A percentile compares a stretch with the other conserved stretches of the same genome.
Conservation (phyloP, 1,140 invertebrate genomes). For the Drosophila dunni region DNA sequence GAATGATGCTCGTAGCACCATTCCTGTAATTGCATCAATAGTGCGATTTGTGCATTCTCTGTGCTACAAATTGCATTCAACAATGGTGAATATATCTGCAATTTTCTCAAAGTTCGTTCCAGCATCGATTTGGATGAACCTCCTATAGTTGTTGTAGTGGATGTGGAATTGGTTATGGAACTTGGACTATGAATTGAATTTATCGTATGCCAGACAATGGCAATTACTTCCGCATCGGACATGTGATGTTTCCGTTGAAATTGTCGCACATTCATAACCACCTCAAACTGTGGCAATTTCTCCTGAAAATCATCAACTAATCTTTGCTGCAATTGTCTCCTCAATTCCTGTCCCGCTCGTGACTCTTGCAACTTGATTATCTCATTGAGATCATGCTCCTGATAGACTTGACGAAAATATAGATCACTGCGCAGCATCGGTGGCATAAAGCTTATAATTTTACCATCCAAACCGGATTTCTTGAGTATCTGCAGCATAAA, state of each 20-base stretch:
- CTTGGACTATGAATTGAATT: not conserved
- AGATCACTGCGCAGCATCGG: constrained; percentile 34
- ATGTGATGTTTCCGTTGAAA: constrained; percentile 34
- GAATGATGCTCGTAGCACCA: constrained; percentile 36
- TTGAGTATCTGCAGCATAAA: constrained; percentile 25
- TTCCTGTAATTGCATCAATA: constrained; percentile 26
- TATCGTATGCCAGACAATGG: constrained; percentile 37
- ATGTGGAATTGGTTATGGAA: not conserved
- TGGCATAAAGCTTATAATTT: constrained; percentile 39
- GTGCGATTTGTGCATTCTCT: constrained; percentile 25
- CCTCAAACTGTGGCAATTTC: constrained; percentile 13
- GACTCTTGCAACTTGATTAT: constrained; percentile 21
- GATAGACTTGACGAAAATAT: constrained; percentile 28
- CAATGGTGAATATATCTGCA: constrained; percentile 28
- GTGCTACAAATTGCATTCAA: constrained; percentile 34
- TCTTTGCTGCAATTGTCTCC: not conserved
- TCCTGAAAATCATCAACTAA: constrained; percentile 30
- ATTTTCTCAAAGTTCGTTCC: constrained; percentile 12
- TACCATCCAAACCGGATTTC: constrained; percentile 9
- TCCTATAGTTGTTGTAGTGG: not conserved
- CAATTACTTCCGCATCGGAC: constrained; percentile 29
- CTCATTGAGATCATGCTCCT: constrained; percentile 23
- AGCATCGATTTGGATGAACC: not conserved
- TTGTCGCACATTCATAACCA: constrained; percentile 23
- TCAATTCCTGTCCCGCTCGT: constrained; percentile 11